Conservation (phyloP, 2,797 vertebrate species). For the Acanthornis magna region DNA sequence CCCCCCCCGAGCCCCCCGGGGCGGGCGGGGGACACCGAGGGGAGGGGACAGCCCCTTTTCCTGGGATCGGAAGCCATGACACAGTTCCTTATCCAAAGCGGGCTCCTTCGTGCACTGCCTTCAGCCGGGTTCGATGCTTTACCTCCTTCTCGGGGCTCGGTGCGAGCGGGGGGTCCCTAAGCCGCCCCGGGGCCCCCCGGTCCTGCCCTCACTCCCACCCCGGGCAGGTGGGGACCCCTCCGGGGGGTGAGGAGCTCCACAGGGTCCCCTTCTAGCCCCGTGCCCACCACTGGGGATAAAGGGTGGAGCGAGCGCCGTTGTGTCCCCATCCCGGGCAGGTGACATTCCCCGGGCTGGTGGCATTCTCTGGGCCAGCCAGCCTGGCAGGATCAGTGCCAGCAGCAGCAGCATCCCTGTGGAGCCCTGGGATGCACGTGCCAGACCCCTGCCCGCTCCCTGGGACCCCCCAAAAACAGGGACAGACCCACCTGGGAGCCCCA, state of each 20-base stretch:
- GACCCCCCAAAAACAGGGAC: neutral
- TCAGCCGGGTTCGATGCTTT: conserved; percentile 11
- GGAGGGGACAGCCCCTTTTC: neutral
- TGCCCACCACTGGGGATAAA: neutral
- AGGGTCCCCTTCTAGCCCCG: neutral
- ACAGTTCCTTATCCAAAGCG: conserved; percentile 29
- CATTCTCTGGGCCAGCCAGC: neutral
- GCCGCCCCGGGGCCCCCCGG: neutral
- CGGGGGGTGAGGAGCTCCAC: neutral
- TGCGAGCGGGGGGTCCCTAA: neutral
- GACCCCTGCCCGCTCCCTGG: neutral
- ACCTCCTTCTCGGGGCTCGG: neutral
- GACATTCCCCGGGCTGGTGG: neutral
- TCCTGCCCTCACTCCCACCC: too few species aligned
- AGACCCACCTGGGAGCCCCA: neutral
- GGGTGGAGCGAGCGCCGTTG: neutral
- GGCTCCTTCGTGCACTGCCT: conserved; percentile 18
- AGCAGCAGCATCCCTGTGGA: neutral
- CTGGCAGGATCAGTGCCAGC: neutral
- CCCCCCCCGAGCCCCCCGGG: neutral
- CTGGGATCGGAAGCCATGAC: conserved; percentile 45
- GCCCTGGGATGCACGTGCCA: neutral
- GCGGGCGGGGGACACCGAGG: neutral
- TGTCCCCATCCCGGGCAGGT: neutral
- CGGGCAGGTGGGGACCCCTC: neutral